These are phyloP conservation scores for Petroica traversi DNA, from an alignment of 2,113 vertebrate species.

Conservation along the genomic window DNA sequence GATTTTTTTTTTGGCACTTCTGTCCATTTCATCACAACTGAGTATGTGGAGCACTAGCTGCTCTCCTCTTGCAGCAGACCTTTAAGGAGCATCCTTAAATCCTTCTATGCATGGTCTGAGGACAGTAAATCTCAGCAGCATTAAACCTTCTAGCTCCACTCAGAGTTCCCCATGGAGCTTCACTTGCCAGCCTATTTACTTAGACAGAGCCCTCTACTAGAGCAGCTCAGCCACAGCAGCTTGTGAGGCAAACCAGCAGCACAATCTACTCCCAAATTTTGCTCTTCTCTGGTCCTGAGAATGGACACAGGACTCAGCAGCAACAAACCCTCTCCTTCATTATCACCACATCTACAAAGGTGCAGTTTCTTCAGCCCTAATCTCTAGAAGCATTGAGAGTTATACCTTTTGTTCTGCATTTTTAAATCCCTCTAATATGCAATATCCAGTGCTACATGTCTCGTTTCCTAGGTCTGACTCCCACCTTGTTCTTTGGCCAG, in stretches of 20 bases:
- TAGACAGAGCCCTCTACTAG: background rate
- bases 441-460: background rate
- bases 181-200: background rate
- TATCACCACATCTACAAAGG: background rate
- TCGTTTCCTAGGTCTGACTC: background rate
- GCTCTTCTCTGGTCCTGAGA: background rate
- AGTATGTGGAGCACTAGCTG: background rate
- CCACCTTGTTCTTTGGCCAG: background rate
- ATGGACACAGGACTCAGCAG: fast-evolving
- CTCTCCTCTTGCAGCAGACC: background rate
- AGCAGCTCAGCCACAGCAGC: background rate
- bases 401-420: background rate
- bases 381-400: background rate
- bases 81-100: background rate
- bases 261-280: background rate
- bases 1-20: background rate
- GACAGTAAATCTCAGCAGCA: background rate
- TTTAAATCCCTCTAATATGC: background rate
- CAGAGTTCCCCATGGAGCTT: background rate
- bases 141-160: background rate
- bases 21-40: background rate
- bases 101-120: fast-evolving
- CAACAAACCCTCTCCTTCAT: fast-evolving
- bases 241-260: background rate
- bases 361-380: background rate